phyloP scores from a whole-genome alignment of 2,888 invertebrate genomes.

The Serripes groenlandicus region DNA sequence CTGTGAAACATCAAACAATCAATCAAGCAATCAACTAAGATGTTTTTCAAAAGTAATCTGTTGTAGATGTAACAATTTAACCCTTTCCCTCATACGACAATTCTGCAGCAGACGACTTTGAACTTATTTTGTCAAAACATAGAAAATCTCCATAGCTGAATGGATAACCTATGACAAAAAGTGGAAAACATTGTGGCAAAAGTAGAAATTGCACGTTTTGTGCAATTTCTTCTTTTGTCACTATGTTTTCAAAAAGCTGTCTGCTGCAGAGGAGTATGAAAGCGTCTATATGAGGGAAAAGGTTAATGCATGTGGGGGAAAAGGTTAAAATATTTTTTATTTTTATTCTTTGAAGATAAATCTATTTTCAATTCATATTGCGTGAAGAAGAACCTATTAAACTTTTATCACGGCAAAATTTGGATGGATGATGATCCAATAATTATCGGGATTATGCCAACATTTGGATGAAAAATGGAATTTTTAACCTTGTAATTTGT shows the following conservation, averaged over 20 bases:
- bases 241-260: background rate
- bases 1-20: too few relatives aligned
- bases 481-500: conserved; percentile 24
- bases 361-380: background rate
- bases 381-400: conserved; percentile 12
- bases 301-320: background rate
- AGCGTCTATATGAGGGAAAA: background rate
- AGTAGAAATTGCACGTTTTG: background rate
- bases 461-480: conserved; percentile 21
- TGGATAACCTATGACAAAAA: too few relatives aligned
- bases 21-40: too few relatives aligned
- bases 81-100: too few relatives aligned
- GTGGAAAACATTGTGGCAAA: conserved; percentile 6
- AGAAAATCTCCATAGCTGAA: too few relatives aligned
- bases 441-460: conserved; percentile 9
- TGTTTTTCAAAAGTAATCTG: too few relatives aligned
- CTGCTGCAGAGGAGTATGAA: background rate
- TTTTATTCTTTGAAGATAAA: background rate
- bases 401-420: conserved; percentile 5
- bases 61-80: too few relatives aligned
- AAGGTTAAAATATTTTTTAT: background rate
- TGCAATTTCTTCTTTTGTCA: background rate
- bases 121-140: background rate
- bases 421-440: conserved; percentile 9
- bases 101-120: too few relatives aligned